Percentiles rank a stretch among this genome's conserved stretches.
Conservation (phyloP, 2,888 invertebrate species). For the Siphonodentalium dalli region DNA sequence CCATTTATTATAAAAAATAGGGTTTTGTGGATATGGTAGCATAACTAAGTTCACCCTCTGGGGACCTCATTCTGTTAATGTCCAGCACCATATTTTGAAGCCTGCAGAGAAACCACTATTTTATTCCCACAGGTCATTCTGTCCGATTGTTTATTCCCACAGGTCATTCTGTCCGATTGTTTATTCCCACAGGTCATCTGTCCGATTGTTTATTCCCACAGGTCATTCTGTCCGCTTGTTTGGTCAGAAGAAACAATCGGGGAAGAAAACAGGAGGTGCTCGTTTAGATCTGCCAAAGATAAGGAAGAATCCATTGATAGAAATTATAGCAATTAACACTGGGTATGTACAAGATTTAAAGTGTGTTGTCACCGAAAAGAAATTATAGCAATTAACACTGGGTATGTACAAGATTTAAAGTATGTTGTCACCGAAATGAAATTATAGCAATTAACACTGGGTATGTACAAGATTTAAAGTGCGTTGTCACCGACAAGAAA, state of each 20-base stretch:
- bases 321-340: slow-evolving; percentile 95
- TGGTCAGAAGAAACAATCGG: slow-evolving; percentile 76
- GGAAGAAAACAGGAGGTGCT: slow-evolving; percentile 82
- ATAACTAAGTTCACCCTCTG: too few species aligned
- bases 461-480: slow-evolving; percentile 38
- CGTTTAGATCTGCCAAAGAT: slow-evolving; percentile 90
- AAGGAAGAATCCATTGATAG: slow-evolving; percentile 91
- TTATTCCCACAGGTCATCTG: neutral
- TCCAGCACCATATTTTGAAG: too few species aligned
- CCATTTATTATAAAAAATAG: too few species aligned
- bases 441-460: slow-evolving; percentile 96
- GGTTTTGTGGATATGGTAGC: too few species aligned
- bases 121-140: slow-evolving; percentile 1
- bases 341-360: slow-evolving; percentile 68
- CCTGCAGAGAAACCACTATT: too few species aligned
- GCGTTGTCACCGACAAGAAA: slow-evolving; percentile 73
- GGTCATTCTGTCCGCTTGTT: slow-evolving; percentile 61
- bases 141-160: neutral
- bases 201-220: slow-evolving; percentile 18
- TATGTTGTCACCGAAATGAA: slow-evolving; percentile 70
- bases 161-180: slow-evolving; percentile 61
- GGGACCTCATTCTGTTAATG: too few species aligned
- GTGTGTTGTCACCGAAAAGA: slow-evolving; percentile 70
- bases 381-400: slow-evolving; percentile 95
- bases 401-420: slow-evolving; percentile 64